Conservation (phyloP, 1,140 invertebrate species). For the Drosophila leontia region DNA sequence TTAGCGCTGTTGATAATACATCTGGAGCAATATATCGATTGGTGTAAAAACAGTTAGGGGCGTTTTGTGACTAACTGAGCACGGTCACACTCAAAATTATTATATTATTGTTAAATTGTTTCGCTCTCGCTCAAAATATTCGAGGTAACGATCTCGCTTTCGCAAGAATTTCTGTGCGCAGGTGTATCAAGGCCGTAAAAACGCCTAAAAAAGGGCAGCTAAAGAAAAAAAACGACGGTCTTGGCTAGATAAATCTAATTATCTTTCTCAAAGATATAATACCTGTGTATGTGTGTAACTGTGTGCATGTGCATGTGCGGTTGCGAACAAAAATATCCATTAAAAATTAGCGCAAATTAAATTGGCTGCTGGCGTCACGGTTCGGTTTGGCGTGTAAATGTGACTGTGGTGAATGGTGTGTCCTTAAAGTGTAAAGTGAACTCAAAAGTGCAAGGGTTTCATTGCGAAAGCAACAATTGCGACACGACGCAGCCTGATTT, state of each 20-base stretch:
- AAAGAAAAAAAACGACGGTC: neutral
- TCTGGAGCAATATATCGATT: neutral
- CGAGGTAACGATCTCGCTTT: conserved; percentile 24
- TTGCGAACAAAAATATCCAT: conserved; percentile 31
- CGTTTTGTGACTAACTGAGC: too few species aligned
- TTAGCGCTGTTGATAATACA: neutral
- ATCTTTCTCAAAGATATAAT: conserved; percentile 7
- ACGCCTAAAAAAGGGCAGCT: conserved; percentile 40
- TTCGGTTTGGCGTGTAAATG: neutral
- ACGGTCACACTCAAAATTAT: conserved; percentile 7
- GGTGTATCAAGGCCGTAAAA: conserved; percentile 21
- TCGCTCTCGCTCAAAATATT: conserved; percentile 28
- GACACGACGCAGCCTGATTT: conserved; percentile 29
- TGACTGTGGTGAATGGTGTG: neutral
- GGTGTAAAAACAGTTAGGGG: too few species aligned
- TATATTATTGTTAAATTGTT: conserved; percentile 25
- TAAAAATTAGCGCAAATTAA: conserved; percentile 28
- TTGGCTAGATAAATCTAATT: neutral
- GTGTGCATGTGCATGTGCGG: conserved; percentile 8
- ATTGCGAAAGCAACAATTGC: conserved; percentile 24
- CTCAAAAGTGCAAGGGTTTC: neutral
- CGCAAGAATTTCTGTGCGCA: conserved; percentile 25
- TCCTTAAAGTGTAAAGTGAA: conserved; percentile 3
- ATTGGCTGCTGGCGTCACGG: conserved; percentile 9
- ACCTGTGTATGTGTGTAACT: conserved; percentile 16